Percentiles rank a stretch among this genome's conserved stretches.
These are phyloP conservation scores for Cataglyphis hispanica DNA, from an alignment of 1,140 invertebrate genomes.

Conservation along the genomic window DNA sequence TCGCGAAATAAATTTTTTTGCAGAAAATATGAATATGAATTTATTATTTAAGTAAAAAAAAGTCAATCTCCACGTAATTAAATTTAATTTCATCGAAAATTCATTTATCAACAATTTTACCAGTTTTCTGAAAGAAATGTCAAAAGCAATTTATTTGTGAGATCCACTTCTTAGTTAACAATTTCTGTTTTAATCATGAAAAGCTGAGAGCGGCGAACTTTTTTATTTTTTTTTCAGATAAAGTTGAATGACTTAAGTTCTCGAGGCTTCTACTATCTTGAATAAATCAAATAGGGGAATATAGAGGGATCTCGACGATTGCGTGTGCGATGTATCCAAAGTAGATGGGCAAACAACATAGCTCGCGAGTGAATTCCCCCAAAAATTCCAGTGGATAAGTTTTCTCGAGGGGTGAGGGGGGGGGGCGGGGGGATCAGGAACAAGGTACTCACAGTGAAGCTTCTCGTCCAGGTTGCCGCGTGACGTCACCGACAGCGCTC, in stretches of 20 bases:
- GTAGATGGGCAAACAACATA: slow-evolving; percentile 12
- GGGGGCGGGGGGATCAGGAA: neutral
- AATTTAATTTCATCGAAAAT: neutral
- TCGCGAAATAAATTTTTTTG: neutral
- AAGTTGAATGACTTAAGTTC: slow-evolving; percentile 3
- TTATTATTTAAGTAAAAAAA: neutral
- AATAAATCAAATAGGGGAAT: slow-evolving; percentile 12
- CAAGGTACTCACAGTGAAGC: slow-evolving; percentile 94
- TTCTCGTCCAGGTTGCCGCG: slow-evolving; percentile 98
- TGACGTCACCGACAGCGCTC: slow-evolving; percentile 97
- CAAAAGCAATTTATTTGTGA: neutral
- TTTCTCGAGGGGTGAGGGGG: slow-evolving; percentile 13
- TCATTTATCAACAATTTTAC: neutral
- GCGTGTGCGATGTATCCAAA: neutral
- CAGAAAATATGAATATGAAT: neutral
- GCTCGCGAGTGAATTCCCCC: neutral
- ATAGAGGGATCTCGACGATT: neutral
- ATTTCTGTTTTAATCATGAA: neutral
- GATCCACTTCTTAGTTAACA: neutral
- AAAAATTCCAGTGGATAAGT: slow-evolving; percentile 31
- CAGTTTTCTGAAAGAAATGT: neutral
- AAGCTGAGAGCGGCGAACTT: neutral
- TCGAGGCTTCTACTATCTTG: neutral
- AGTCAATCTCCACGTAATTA: neutral
- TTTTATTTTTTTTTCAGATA: neutral